Conservation (phyloP, 2,888 invertebrate genomes). For the Lapara coniferarum region DNA sequence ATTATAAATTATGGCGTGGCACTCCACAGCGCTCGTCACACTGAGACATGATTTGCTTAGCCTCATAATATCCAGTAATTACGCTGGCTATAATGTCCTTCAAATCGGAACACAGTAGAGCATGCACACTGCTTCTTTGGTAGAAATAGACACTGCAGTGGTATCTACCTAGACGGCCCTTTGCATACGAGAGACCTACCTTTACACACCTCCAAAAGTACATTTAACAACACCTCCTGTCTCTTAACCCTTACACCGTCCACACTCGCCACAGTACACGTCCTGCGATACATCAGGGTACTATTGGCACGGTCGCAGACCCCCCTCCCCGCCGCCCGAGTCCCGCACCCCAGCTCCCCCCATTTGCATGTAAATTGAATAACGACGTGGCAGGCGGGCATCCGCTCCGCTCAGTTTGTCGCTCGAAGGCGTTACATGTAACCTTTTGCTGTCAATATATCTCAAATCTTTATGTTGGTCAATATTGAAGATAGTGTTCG, state of each 20-base stretch:
- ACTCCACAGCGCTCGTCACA: no score
- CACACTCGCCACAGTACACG: slow-evolving; percentile 61
- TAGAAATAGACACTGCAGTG: no score
- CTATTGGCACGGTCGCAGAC: slow-evolving; percentile 70
- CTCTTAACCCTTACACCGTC: slow-evolving; percentile 34
- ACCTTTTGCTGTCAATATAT: slow-evolving; percentile 39
- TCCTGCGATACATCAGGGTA: slow-evolving; percentile 79
- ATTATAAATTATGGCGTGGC: no score
- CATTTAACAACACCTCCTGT: not conserved
- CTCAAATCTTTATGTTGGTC: not conserved
- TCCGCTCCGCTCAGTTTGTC: slow-evolving; percentile 36
- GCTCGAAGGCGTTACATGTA: slow-evolving; percentile 58
- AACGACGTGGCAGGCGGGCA: slow-evolving; percentile 74
- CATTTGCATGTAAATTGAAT: slow-evolving; percentile 85
- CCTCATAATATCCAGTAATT: no score
- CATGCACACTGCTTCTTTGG: no score
- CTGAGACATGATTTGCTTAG: no score
- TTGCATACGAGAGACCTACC: no score
- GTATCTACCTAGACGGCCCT: no score
- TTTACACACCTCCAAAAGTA: no score
- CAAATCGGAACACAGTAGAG: no score
- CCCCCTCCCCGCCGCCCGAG: slow-evolving; percentile 35
- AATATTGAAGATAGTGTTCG: not conserved
- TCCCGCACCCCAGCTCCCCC: slow-evolving; percentile 45
- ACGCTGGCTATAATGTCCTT: no score